phyloP scores from a whole-genome alignment of 2,113 vertebrate species.

The Plotosus lineatus region DNA sequence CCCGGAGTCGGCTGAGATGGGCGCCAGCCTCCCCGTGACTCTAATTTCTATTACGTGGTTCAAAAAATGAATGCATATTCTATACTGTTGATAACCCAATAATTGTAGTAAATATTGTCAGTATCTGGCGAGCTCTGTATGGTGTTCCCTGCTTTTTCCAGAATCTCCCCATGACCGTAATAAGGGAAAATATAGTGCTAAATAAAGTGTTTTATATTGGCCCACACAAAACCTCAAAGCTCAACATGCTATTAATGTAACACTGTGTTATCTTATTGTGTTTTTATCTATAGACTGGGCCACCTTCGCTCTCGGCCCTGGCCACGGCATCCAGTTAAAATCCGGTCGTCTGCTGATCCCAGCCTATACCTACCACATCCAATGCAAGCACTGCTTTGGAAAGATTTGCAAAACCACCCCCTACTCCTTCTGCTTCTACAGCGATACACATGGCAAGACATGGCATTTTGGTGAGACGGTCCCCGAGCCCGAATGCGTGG shows the following conservation, averaged over 20 bases:
- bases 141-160: too few species aligned
- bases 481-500: constrained; percentile 81
- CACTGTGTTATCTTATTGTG: not conserved
- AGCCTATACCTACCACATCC: constrained; percentile 88
- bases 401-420: constrained; percentile 84
- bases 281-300: constrained; percentile 82
- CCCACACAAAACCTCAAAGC: not conserved
- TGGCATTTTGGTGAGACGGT: constrained; percentile 84
- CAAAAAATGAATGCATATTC: too few species aligned
- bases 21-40: too few species aligned
- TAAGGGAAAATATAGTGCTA: too few species aligned
- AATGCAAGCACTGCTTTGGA: constrained; percentile 86
- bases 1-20: too few species aligned
- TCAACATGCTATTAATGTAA: not conserved
- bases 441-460: constrained; percentile 82
- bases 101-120: too few species aligned
- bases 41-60: too few species aligned
- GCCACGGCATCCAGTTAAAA: constrained; percentile 88
- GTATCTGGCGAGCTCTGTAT: too few species aligned
- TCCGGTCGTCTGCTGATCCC: constrained; percentile 88
- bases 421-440: constrained; percentile 87
- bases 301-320: constrained; percentile 89
- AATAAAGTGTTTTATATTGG: not conserved
- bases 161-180: too few species aligned
- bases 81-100: too few species aligned